Conservation (phyloP, 2,888 invertebrate species). For the Salpingus planirostris region DNA sequence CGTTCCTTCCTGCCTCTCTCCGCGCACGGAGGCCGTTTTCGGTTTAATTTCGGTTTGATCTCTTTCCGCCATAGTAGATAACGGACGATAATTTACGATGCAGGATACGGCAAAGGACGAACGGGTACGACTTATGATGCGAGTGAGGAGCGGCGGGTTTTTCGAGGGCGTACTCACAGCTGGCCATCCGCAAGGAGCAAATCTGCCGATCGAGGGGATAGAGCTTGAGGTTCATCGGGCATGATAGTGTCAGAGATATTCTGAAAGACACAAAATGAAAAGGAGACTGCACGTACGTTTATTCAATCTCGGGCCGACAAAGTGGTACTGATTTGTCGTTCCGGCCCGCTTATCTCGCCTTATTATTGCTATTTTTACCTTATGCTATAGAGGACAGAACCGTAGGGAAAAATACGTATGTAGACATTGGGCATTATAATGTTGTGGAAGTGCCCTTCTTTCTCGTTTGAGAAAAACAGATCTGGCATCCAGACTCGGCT, state of each 20-base stretch:
- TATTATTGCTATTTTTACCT: slow-evolving; percentile 52
- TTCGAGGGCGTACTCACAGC: slow-evolving; percentile 78
- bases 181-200: slow-evolving; percentile 91
- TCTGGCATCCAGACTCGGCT: slow-evolving; percentile 98
- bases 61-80: too few species aligned
- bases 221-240: slow-evolving; percentile 95
- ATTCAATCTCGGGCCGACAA: slow-evolving; percentile 3
- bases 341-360: too few species aligned
- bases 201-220: slow-evolving; percentile 95
- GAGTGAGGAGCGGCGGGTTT: too few species aligned
- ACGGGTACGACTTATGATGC: background rate
- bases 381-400: slow-evolving; percentile 92
- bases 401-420: slow-evolving; percentile 91
- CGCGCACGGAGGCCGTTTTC: too few species aligned
- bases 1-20: too few species aligned
- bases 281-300: slow-evolving; percentile 5
- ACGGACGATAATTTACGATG: too few species aligned
- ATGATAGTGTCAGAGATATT: slow-evolving; percentile 89
- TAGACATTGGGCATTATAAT: slow-evolving; percentile 98
- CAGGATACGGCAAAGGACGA: too few species aligned
- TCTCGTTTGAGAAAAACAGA: slow-evolving; percentile 95
- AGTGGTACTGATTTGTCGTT: too few species aligned
- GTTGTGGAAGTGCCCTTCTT: slow-evolving; percentile 94
- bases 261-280: slow-evolving; percentile 44
- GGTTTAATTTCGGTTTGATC: too few species aligned